Base-by-base conservation (phyloP, 1,140 invertebrate species). In the Saccostrea cuccullata region DNA sequence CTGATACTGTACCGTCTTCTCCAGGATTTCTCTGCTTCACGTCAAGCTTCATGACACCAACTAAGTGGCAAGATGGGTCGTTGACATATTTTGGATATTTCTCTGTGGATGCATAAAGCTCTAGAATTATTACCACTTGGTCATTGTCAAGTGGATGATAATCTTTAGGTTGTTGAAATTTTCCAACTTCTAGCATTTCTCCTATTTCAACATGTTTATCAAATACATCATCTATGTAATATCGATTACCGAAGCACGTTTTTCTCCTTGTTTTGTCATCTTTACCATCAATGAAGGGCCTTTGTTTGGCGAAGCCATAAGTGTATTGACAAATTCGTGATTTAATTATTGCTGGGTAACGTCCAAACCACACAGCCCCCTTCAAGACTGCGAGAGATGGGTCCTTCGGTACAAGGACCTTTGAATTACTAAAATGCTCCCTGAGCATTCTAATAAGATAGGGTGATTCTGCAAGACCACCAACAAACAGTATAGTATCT, bases 211-310 rank as follows among this genome's bases (percentile, higher is more conserved):
- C 86, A 55, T 89, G 87, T 83, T 88, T 91, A 64, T 88, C 47
- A 86, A 91, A 91, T n/a, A 82, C 40, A 85, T 89, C 87, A 85
- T 91, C 90, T 55, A 87, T 84, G 58, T 85, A 89, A 23, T 23
- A 11, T 8, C 60, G 47, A 3, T 73, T 84, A 12, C 17, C 67
- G 30, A 36, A 36, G 30, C 15, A 30, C 47, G 17, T 40, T 56
- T 47, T 82, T 40, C 82, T 86, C 13, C 64, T 84, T 30, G 87
- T 88, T 2, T 55, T 77, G 26, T 36, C 26, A 60, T 82, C 82
- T 82, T 82, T 55, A 55, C 13, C n/a, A 73, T 60, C 20, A 26
- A 56, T 67, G n/a, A 84, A 89, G n/a, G 47, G 30, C 17, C n/a
- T 30, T 30, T 83, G 73, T 4, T 73, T 88, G 2, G 87, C 56